Evolutionary conservation across 64 coral and sea anemone genomes (phyloP).

Genomic region (Cladopsammia gracilis): DNA sequence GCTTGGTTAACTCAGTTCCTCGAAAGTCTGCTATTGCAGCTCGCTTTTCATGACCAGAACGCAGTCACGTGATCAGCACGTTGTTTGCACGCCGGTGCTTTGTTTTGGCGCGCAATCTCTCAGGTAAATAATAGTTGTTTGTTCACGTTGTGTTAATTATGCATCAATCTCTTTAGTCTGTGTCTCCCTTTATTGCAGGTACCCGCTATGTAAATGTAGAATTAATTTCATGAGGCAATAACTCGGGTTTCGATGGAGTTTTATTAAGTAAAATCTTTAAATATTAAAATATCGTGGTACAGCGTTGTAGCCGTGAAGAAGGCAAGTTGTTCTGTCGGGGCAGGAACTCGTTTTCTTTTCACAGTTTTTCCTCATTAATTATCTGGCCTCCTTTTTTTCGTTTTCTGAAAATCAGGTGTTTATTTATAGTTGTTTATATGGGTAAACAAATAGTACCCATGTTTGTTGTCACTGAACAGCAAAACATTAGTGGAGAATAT

Average conservation of each 20-base stretch:
- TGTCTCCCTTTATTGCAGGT: slow-evolving; percentile 3
- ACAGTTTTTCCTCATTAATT: neutral
- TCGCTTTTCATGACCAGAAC: too few species aligned
- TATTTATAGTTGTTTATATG: neutral
- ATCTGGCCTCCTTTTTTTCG: neutral
- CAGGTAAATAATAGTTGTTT: neutral
- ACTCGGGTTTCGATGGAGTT: neutral
- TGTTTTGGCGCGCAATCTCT: neutral
- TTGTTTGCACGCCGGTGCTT: neutral
- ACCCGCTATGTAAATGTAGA: slow-evolving; percentile 21
- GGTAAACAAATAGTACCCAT: neutral
- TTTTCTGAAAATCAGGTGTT: neutral
- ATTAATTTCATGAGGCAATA: neutral
- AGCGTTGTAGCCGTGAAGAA: neutral
- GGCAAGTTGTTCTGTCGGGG: neutral
- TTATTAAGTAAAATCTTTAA: neutral
- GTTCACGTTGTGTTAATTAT: slow-evolving; percentile 47
- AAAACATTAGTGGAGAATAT: neutral
- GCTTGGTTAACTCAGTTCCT: neutral
- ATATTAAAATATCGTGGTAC: slow-evolving; percentile 37
- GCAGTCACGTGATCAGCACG: neutral
- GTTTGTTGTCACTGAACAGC: neutral
- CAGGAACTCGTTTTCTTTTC: neutral
- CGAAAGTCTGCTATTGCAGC: too few species aligned
- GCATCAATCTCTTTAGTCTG: neutral